Conservation (phyloP, 2,888 invertebrate species). For the Protodeltote pygarga region DNA sequence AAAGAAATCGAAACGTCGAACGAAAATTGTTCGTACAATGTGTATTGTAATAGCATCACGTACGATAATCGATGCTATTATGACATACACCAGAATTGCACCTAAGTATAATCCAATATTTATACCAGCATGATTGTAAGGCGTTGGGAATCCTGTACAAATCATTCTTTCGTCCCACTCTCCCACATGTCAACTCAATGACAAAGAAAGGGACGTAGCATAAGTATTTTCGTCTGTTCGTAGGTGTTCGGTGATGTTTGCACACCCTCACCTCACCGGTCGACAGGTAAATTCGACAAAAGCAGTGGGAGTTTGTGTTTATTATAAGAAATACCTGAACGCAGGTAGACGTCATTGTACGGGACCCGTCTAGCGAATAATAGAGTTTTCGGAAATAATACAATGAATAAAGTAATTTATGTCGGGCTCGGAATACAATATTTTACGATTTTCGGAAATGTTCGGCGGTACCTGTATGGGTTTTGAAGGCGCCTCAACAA, state of each 20-base stretch:
- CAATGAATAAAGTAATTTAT: constrained; percentile 84
- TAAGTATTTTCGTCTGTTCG: constrained; percentile 54
- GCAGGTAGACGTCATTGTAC: constrained; percentile 80
- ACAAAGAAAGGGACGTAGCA: constrained; percentile 52
- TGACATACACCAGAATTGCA: constrained; percentile 85
- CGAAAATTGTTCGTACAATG: constrained; percentile 71
- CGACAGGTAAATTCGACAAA: constrained; percentile 84
- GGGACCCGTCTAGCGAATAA: constrained; percentile 77
- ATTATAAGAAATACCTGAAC: constrained; percentile 79
- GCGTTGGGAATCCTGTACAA: constrained; percentile 54
- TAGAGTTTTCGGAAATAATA: constrained; percentile 84
- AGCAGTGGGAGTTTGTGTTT: constrained; percentile 77
- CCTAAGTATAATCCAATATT: constrained; percentile 86
- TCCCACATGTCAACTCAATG: constrained; percentile 37
- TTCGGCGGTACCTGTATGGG: constrained; percentile 59
- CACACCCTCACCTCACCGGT: constrained; percentile 68
- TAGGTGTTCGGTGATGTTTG: constrained; percentile 78
- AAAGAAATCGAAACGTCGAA: constrained; percentile 77
- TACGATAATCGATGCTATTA: constrained; percentile 84
- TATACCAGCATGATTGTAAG: constrained; percentile 79
- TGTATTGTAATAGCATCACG: constrained; percentile 85
- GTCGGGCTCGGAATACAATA: constrained; percentile 74
- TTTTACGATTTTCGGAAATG: constrained; percentile 80
- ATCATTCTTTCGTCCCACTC: constrained; percentile 44
- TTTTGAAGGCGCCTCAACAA: constrained; percentile 58